Evolutionary conservation across 2,113 vertebrate genomes (phyloP).

Genomic region (Piaya cayana): DNA sequence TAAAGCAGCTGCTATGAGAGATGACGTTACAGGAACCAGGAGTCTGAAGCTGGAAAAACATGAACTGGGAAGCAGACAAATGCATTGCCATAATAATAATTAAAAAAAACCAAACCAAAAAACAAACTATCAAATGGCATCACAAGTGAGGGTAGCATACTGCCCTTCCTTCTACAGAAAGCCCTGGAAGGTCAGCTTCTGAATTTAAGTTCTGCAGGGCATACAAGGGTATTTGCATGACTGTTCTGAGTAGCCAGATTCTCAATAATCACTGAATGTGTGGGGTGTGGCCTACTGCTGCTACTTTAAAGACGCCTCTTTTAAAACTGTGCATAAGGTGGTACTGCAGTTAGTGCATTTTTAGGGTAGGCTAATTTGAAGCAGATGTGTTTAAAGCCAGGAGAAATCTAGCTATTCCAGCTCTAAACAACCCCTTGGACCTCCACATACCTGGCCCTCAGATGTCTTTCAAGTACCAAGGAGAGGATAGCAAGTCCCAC

Average conservation of each 20-base stretch:
- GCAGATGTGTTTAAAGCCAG: neutral
- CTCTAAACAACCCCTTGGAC: neutral
- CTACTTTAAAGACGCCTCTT: neutral
- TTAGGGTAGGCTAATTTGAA: neutral
- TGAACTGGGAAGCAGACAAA: neutral
- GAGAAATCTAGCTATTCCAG: neutral
- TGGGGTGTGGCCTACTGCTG: neutral
- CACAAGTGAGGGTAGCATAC: neutral
- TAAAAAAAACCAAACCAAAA: neutral
- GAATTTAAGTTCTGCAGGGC: neutral
- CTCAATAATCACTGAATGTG: neutral
- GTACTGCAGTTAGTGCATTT: neutral
- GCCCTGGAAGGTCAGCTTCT: neutral
- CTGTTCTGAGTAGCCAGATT: neutral
- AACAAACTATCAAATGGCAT: neutral
- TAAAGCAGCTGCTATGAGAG: neutral
- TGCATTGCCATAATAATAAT: neutral
- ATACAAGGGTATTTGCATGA: neutral
- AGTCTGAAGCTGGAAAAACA: neutral
- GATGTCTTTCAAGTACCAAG: neutral
- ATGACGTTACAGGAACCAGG: neutral
- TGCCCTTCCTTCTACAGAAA: slow-evolving; percentile 33
- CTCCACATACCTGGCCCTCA: neutral
- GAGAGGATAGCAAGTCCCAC: neutral
- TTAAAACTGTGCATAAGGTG: neutral